Base-by-base conservation (phyloP, 2,888 invertebrate species). In the Leptinotarsa haldemani region DNA sequence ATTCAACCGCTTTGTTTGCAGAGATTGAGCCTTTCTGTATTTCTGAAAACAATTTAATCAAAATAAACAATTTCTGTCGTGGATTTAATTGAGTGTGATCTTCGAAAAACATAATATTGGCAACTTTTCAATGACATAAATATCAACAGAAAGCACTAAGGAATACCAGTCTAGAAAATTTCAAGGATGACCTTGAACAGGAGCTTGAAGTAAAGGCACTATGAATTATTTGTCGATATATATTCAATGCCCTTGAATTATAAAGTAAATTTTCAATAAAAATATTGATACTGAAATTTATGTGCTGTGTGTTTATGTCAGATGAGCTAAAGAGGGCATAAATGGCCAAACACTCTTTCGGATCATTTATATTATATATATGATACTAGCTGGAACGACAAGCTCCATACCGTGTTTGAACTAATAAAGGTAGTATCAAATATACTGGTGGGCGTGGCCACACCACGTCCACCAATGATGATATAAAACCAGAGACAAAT, bases 51-150 rank as follows among this genome's bases (percentile, higher is more conserved):
- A 61, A 25, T 30, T 40, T 61, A 7, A 61, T 40, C 61, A 30
- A n/a, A 61, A 40, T 40, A 61, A 61, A 61, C 30, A 16, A 61
- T 61, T 61, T 61, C 58, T 25, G 58, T 61, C 16, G n/a, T 13
- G 25, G 16, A 40, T 61, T 61, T 40, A n/a, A 7, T 30, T 40
- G 2, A 25, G 18, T 61, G 40, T n/a, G 15, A 40, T 40, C 4
- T 18, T n/a, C 3, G 30, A 61, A 61, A 61, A 61, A 61, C 40
- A 15, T 61, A 30, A 61, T 12, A n/a, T 61, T 61, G 61, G 61
- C 61, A 30, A 61, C n/a, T 5, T 61, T 61, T 40, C 61, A 61
- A 30, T 40, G 61, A 9, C 25, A 61, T 61, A n/a, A 12, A 61
- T 61, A 40, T 61, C n/a, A 25, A 13, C n/a, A 9, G n/a, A 61